These are phyloP conservation scores for Gila orcuttii DNA, from an alignment of 2,113 vertebrate genomes.

Conservation along the genomic window DNA sequence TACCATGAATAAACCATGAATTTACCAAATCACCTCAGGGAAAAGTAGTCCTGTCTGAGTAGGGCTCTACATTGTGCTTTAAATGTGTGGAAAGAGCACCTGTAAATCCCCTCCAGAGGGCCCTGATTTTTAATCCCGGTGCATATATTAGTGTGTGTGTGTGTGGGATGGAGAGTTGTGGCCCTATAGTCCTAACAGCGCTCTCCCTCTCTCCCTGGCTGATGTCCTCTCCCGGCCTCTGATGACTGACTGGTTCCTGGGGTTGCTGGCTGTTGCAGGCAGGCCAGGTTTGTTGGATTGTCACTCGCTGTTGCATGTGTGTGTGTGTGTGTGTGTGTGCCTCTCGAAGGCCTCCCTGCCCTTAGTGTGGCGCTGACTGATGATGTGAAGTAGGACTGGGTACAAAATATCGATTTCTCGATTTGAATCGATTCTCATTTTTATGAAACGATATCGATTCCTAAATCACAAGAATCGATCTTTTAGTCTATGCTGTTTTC, in stretches of 20 bases:
- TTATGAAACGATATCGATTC: too few relatives aligned
- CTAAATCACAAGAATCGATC: too few relatives aligned
- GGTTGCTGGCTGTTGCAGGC: conserved; percentile 76
- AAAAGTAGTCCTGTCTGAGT: not conserved
- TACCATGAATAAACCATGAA: not conserved
- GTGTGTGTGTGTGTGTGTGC: too few relatives aligned
- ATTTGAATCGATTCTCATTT: too few relatives aligned
- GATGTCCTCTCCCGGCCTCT: conserved; percentile 64
- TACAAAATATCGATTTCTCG: too few relatives aligned
- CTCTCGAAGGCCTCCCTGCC: not conserved
- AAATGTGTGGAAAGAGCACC: not conserved
- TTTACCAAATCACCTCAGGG: not conserved
- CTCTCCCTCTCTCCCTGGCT: conserved; percentile 74
- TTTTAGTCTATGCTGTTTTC: too few relatives aligned
- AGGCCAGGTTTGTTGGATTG: conserved; percentile 80
- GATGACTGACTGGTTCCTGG: conserved; percentile 62
- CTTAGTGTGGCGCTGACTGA: conserved; percentile 46
- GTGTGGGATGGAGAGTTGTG: conserved; percentile 41
- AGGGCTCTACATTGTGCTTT: not conserved
- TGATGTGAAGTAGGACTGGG: conserved; percentile 39
- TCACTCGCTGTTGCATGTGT: conserved; percentile 62
- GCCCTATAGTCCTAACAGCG: conserved; percentile 66
- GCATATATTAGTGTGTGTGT: conserved; percentile 28
- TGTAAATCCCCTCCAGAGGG: not conserved
- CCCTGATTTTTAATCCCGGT: not conserved